Evolutionary conservation across 2,113 vertebrate genomes (phyloP).

Genomic region (Otocyon megalotis): DNA sequence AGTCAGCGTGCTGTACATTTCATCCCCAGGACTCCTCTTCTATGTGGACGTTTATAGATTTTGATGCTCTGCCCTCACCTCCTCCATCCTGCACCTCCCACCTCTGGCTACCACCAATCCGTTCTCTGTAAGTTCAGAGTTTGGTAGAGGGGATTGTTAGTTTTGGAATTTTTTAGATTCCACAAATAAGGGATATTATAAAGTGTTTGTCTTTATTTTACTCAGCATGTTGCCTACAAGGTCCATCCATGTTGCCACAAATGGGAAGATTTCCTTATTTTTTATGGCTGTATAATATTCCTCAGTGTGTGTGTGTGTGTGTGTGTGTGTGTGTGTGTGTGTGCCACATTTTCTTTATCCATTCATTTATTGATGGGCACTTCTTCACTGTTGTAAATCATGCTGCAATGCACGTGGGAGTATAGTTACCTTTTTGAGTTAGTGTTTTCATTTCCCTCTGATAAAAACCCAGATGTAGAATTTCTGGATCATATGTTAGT

Average conservation of each 20-base stretch:
- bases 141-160: not conserved
- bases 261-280: not conserved
- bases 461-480: not conserved
- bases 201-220: not conserved
- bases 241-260: not conserved
- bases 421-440: not conserved
- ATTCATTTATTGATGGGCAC: fast-evolving
- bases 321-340: fast-evolving
- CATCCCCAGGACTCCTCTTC: not conserved
- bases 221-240: not conserved
- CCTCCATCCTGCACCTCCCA: not conserved
- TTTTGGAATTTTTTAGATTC: not conserved
- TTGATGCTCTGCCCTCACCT: not conserved
- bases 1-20: not conserved
- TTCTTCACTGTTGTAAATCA: not conserved
- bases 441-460: not conserved
- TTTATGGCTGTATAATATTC: not conserved
- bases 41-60: not conserved
- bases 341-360: not conserved
- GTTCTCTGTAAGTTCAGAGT: not conserved
- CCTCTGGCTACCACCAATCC: not conserved
- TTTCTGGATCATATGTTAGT: not conserved
- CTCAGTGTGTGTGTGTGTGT: fast-evolving
- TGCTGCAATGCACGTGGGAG: not conserved
- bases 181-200: not conserved